These are phyloP conservation scores for Chrysomallon squamiferum DNA, from an alignment of 1,140 invertebrate species.

Conservation along the genomic window DNA sequence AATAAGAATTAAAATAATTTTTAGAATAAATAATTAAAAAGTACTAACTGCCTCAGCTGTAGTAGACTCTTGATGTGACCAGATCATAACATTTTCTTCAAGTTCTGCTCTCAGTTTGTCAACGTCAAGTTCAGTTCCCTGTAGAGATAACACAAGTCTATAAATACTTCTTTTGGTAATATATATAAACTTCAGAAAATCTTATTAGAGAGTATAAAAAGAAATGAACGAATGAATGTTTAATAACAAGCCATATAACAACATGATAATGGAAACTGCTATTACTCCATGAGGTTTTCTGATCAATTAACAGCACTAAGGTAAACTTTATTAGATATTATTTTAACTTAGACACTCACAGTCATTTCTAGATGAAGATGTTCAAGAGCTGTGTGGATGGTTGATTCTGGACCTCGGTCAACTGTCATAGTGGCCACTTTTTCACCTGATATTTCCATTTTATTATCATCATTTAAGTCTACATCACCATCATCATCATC, in stretches of 20 bases:
- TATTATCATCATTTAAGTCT: conserved; percentile 37
- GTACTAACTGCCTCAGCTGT: conserved; percentile 19
- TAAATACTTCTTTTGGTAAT: too few relatives aligned
- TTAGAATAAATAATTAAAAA: too few relatives aligned
- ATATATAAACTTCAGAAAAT: background rate
- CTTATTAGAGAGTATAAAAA: background rate
- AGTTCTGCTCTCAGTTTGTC: conserved; percentile 61
- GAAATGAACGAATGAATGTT: too few relatives aligned
- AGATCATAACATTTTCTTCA: conserved; percentile 68
- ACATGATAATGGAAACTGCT: too few relatives aligned
- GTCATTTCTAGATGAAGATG: conserved; percentile 35
- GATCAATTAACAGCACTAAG: too few relatives aligned
- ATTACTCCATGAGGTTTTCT: too few relatives aligned
- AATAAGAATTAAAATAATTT: too few relatives aligned
- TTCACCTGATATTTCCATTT: conserved; percentile 78
- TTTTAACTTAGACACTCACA: too few relatives aligned
- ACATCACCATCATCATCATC: conserved; percentile 27
- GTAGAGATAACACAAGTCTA: too few relatives aligned
- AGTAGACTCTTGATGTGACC: conserved; percentile 30
- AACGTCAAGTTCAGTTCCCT: conserved; percentile 42
- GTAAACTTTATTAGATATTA: too few relatives aligned
- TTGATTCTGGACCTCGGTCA: conserved; percentile 74
- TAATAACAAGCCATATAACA: too few relatives aligned
- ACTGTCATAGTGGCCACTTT: conserved; percentile 73
- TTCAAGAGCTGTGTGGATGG: conserved; percentile 68